Conservation (phyloP, 2,888 invertebrate genomes). For the Dicyrtoma fusca region DNA sequence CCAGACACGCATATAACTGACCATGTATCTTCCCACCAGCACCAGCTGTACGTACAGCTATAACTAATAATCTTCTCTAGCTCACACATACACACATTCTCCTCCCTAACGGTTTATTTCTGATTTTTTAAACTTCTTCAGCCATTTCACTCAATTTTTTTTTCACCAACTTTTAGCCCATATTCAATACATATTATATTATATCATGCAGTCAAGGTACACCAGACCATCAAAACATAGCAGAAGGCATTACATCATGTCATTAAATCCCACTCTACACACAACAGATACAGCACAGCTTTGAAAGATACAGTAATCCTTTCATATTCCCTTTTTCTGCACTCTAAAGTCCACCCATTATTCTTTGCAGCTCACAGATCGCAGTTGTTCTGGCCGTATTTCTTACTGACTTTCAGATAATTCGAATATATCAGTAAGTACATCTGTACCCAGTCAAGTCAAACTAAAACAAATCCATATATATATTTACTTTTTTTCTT, state of each 20-base stretch:
- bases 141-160: constrained; percentile 1
- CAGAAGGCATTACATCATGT: neutral
- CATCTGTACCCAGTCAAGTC: no score
- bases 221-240: neutral
- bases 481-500: no score
- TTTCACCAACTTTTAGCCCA: constrained; percentile 19
- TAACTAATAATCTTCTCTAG: neutral
- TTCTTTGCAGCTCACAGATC: no score
- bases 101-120: constrained; percentile 31
- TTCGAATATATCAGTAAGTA: no score
- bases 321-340: neutral
- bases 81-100: constrained; percentile 12
- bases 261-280: constrained; percentile 11
- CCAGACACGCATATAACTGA: no score
- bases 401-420: no score
- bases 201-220: neutral
- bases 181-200: constrained; percentile 13
- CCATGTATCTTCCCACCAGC: neutral
- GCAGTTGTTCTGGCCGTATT: no score
- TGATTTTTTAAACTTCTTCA: constrained; percentile 22
- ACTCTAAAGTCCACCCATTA: no score
- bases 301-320: neutral
- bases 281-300: neutral
- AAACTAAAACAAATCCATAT: no score
- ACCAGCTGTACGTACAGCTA: neutral